phyloP scores from a whole-genome alignment of 2,797 vertebrate species.

The Poeciliopsis paucimaculata region DNA sequence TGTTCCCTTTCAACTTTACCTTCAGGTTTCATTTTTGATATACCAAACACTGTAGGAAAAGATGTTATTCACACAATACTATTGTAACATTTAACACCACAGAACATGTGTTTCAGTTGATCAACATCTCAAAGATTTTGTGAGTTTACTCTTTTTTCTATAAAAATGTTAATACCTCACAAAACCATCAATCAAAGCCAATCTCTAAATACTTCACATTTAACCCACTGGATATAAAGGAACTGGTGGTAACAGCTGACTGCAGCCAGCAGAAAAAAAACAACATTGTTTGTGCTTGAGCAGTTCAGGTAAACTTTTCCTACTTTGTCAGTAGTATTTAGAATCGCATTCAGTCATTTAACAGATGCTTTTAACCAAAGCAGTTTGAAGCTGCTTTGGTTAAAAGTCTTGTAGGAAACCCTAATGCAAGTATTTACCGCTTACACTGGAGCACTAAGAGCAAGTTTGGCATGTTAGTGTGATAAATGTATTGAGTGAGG shows the following conservation, averaged over 20 bases:
- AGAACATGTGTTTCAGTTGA: neutral
- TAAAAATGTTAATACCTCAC: neutral
- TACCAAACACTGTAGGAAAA: neutral
- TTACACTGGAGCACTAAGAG: neutral
- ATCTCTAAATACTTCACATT: neutral
- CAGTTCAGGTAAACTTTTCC: neutral
- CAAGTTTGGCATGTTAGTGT: neutral
- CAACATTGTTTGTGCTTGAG: neutral
- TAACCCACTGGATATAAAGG: neutral
- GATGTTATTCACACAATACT: neutral
- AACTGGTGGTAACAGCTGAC: neutral
- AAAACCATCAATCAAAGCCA: neutral
- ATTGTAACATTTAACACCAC: neutral
- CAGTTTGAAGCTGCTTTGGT: neutral
- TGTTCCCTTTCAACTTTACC: neutral
- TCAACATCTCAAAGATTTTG: neutral
- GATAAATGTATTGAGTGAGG: neutral
- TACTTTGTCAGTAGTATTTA: neutral
- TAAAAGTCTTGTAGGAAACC: neutral
- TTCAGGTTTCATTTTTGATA: neutral
- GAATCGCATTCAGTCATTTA: neutral
- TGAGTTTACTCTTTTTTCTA: neutral
- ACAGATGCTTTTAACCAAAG: neutral
- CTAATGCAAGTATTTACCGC: neutral
- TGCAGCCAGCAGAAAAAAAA: neutral